Evolutionary conservation across 2,113 vertebrate species (phyloP).

Genomic region (Coturnix japonica): DNA sequence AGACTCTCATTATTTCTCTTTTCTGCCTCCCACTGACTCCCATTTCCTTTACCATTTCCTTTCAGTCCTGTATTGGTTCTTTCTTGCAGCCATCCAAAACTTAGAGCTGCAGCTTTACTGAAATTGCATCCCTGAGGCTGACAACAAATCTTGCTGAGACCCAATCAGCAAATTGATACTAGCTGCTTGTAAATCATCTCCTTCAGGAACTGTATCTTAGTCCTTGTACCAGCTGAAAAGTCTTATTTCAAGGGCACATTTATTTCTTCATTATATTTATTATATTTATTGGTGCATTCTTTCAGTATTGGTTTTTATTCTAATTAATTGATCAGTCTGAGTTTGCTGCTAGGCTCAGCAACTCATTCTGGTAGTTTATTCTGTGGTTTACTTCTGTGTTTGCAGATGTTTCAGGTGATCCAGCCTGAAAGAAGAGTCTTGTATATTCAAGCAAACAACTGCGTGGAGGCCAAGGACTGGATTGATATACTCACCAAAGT

Average conservation of each 20-base stretch:
- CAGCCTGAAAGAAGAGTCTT: conserved; percentile 92
- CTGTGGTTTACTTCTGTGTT: background rate
- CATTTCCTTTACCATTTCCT: background rate
- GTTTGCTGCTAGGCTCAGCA: background rate
- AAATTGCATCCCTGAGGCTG: background rate
- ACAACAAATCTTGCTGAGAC: background rate
- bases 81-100: conserved; percentile 30
- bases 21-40: background rate
- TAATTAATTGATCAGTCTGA: background rate
- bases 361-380: background rate
- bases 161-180: conserved; percentile 1
- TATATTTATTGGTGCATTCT: background rate
- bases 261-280: background rate
- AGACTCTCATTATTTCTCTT: rapidly evolving
- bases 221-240: conserved; percentile 3
- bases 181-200: conserved; percentile 40
- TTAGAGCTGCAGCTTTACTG: conserved; percentile 6
- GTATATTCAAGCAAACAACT: conserved; percentile 99
- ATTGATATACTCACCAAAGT: conserved; percentile 98
- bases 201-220: background rate
- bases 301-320: background rate
- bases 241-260: background rate
- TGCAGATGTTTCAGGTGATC: conserved; percentile 98
- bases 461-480: conserved; percentile 97
- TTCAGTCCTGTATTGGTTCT: background rate